phyloP scores from a whole-genome alignment of 2,888 invertebrate species.

The Ceramica pisi region DNA sequence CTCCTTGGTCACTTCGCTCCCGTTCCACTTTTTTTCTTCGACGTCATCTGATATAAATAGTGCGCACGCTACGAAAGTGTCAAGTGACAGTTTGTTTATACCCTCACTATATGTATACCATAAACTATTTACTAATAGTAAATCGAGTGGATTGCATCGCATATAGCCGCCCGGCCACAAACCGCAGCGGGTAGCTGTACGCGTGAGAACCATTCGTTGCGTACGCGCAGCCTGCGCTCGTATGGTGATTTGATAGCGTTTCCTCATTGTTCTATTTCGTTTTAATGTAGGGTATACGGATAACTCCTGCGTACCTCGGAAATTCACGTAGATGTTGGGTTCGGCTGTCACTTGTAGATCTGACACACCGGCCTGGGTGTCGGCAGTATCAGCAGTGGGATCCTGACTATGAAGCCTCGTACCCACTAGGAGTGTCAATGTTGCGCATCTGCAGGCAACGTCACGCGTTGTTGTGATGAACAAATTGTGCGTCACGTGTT shows the following conservation, averaged over 20 bases:
- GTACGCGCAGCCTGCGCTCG: conserved; percentile 25
- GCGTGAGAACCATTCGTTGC: conserved; percentile 66
- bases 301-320: background rate
- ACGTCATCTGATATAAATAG: background rate
- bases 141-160: conserved; percentile 49
- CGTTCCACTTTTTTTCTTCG: background rate
- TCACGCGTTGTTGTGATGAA: too few relatives aligned
- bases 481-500: too few relatives aligned
- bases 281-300: background rate
- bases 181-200: conserved; percentile 65
- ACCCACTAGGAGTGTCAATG: too few relatives aligned
- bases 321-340: too few relatives aligned
- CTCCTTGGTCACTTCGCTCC: background rate
- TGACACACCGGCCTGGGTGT: too few relatives aligned
- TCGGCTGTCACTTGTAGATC: too few relatives aligned
- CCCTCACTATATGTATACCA: background rate
- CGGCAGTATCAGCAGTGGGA: too few relatives aligned
- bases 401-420: too few relatives aligned
- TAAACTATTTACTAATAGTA: conserved; percentile 42
- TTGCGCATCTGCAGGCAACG: too few relatives aligned
- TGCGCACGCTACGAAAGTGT: background rate
- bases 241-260: conserved; percentile 48
- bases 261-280: conserved; percentile 43
- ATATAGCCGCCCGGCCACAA: conserved; percentile 54
- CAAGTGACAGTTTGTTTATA: conserved; percentile 22